Evolutionary conservation across 2,888 invertebrate species (phyloP).

Genomic region (Enchytraeus crypticus): DNA sequence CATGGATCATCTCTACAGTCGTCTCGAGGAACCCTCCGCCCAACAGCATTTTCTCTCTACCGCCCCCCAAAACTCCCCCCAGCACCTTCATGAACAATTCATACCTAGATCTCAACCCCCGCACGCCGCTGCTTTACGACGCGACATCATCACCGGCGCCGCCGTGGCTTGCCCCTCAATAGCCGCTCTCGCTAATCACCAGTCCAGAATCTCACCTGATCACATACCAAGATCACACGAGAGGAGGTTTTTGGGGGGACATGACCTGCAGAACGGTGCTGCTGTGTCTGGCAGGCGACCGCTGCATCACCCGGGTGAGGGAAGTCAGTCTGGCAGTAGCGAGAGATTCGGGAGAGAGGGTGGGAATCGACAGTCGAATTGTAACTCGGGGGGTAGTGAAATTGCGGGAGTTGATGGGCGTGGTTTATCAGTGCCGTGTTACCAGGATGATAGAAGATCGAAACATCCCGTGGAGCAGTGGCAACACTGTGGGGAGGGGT

Average conservation of each 20-base stretch:
- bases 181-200: neutral
- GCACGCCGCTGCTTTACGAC: no score
- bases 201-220: neutral
- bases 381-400: neutral
- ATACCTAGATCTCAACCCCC: no score
- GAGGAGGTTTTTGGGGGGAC: neutral
- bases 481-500: neutral
- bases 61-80: neutral
- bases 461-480: no score
- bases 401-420: neutral
- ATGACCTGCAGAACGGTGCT: no score
- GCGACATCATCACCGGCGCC: no score
- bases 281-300: no score
- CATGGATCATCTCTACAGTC: constrained; percentile 3
- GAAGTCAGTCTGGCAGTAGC: no score
- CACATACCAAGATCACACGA: constrained; percentile 7
- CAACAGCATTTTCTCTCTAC: neutral
- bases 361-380: neutral
- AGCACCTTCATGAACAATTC: neutral
- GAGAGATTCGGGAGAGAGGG: neutral
- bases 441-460: no score
- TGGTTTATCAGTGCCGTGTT: no score
- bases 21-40: neutral
- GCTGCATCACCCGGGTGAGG: neutral
- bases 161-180: no score